Evolutionary conservation across 2,797 vertebrate genomes (phyloP).

Genomic region (Lacerta agilis): DNA sequence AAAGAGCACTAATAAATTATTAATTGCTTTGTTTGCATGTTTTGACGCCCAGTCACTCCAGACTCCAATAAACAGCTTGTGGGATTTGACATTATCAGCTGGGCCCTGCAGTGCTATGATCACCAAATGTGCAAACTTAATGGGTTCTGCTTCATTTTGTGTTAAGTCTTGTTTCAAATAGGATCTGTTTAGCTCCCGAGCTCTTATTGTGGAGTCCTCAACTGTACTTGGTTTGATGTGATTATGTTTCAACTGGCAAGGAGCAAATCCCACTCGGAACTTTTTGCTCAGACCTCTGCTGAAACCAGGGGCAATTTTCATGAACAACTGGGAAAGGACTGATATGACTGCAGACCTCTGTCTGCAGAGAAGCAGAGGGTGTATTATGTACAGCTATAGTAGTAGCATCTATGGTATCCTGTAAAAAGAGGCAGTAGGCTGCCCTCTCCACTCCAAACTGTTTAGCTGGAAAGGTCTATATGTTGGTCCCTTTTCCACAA

Average conservation of each 20-base stretch:
- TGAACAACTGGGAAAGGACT: not conserved
- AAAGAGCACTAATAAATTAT: not conserved
- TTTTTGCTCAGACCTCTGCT: no score
- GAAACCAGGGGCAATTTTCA: not conserved
- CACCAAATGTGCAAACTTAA: not conserved
- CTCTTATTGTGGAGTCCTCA: not conserved
- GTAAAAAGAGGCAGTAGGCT: not conserved
- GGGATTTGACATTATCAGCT: not conserved
- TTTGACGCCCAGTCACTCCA: not conserved
- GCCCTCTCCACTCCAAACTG: not conserved
- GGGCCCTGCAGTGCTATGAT: not conserved
- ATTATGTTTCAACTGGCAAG: not conserved
- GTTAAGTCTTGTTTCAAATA: not conserved
- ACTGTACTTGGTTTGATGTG: not conserved
- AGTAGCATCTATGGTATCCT: not conserved
- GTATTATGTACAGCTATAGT: not conserved
- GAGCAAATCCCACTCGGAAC: not conserved
- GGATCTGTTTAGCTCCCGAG: not conserved
- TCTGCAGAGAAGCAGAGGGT: not conserved
- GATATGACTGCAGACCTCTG: not conserved
- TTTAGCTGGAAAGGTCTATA: not conserved
- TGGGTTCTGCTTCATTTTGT: not conserved
- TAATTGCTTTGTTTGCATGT: not conserved
- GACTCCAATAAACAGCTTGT: not conserved
- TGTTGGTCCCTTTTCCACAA: not conserved